These are phyloP conservation scores for Oncorhynchus masou DNA, from an alignment of 2,113 vertebrate species.

Conservation along the genomic window DNA sequence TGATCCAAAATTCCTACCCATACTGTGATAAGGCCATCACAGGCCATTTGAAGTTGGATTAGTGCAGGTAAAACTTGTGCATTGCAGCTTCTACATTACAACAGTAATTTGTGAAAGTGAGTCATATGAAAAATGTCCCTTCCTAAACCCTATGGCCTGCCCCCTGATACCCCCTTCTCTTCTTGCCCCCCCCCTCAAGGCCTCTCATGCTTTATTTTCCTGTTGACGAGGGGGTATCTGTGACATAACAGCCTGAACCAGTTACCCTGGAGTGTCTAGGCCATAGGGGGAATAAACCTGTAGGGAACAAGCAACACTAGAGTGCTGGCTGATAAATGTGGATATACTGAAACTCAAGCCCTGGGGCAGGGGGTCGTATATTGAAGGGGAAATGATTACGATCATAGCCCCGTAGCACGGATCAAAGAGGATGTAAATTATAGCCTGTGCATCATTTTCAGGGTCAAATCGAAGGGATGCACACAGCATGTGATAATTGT, in stretches of 20 bases:
- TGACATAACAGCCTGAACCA: slow-evolving; percentile 43
- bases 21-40: not conserved
- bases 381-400: slow-evolving; percentile 2
- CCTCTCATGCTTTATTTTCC: slow-evolving; percentile 26
- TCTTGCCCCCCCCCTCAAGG: not conserved
- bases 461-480: slow-evolving; percentile 29
- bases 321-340: slow-evolving; percentile 43
- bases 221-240: slow-evolving; percentile 39
- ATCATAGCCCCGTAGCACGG: not conserved
- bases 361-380: slow-evolving; percentile 8
- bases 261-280: slow-evolving; percentile 44
- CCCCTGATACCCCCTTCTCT: no score
- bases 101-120: no score
- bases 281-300: slow-evolving; percentile 46
- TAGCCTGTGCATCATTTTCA: slow-evolving; percentile 13
- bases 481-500: slow-evolving; percentile 30
- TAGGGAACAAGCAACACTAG: slow-evolving; percentile 34
- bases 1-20: not conserved
- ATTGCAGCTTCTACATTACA: not conserved
- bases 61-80: not conserved
- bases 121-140: no score
- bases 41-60: not conserved
- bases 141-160: no score
- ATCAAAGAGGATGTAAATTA: slow-evolving; percentile 37
- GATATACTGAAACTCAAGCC: slow-evolving; percentile 41